A percentile compares a stretch with the other conserved stretches of the same genome.
phyloP scores from a whole-genome alignment of 92 coral and sea anemone genomes.

The Plumapathes pennacea region DNA sequence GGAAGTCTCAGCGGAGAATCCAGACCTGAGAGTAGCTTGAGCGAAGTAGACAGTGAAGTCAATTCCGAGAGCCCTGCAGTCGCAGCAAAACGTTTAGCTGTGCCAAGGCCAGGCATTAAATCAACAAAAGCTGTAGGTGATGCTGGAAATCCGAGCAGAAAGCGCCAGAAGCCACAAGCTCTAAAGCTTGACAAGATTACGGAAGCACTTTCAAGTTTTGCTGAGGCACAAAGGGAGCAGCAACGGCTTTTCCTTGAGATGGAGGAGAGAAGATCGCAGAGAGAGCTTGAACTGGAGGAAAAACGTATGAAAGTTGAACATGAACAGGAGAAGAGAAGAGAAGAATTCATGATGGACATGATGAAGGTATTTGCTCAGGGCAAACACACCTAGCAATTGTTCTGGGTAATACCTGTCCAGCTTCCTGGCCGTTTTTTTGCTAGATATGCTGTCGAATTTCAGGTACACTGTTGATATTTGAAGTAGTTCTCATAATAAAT shows the following conservation, averaged over 20 bases:
- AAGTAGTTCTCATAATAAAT: too few relatives aligned
- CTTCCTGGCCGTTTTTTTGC: slow-evolving; percentile 1
- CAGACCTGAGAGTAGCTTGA: too few relatives aligned
- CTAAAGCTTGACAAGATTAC: slow-evolving; percentile 8
- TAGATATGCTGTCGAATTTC: not conserved
- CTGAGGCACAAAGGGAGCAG: slow-evolving; percentile 15
- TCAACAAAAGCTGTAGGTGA: not conserved
- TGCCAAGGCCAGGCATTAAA: too few relatives aligned
- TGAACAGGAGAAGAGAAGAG: slow-evolving; percentile 4
- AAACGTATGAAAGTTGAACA: slow-evolving; percentile 16
- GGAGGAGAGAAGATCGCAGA: slow-evolving; percentile 14
- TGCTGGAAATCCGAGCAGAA: not conserved
- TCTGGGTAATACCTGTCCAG: slow-evolving; percentile 5
- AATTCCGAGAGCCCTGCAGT: too few relatives aligned
- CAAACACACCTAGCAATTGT: slow-evolving; percentile 2
- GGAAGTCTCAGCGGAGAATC: too few relatives aligned
- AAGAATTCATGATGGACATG: slow-evolving; percentile 1
- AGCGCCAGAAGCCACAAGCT: slow-evolving; percentile 9
- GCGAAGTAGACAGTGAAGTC: too few relatives aligned
- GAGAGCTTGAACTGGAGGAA: slow-evolving; percentile 22
- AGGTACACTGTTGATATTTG: too few relatives aligned
- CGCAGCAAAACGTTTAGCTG: too few relatives aligned
- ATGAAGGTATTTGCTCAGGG: slow-evolving; percentile 2
- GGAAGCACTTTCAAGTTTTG: slow-evolving; percentile 13
- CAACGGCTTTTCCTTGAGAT: slow-evolving; percentile 14